Conservation (phyloP, 1,140 invertebrate genomes). For the Melitaea cinxia region DNA sequence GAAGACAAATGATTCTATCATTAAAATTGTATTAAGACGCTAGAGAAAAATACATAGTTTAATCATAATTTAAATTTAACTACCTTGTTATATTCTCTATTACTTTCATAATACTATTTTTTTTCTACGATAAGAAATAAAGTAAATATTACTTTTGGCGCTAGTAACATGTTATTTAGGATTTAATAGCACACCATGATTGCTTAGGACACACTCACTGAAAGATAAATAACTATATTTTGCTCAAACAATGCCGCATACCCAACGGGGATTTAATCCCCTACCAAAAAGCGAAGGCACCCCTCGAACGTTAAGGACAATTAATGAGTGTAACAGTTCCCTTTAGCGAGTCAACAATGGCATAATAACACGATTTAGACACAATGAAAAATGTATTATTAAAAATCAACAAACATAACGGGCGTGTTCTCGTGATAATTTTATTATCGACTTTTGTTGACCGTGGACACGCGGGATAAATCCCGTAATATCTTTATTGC, state of each 20-base stretch:
- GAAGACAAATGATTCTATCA: too few relatives aligned
- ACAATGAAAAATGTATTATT: slow-evolving; percentile 65
- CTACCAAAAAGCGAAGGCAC: slow-evolving; percentile 52
- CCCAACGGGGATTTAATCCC: slow-evolving; percentile 60
- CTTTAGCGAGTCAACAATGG: slow-evolving; percentile 68
- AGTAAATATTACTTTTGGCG: slow-evolving; percentile 3
- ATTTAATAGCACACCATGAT: slow-evolving; percentile 45
- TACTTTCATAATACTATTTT: too few relatives aligned
- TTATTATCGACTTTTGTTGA: slow-evolving; percentile 42
- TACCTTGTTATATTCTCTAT: too few relatives aligned
- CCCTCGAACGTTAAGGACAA: slow-evolving; percentile 66
- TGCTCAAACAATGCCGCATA: slow-evolving; percentile 61
- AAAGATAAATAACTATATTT: slow-evolving; percentile 73
- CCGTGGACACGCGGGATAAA: slow-evolving; percentile 25
- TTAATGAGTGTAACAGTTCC: slow-evolving; percentile 73
- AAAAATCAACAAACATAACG: slow-evolving; percentile 61
- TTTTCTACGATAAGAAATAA: too few relatives aligned
- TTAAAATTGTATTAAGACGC: too few relatives aligned
- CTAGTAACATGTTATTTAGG: slow-evolving; percentile 48
- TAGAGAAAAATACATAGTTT: too few relatives aligned
- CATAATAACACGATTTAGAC: slow-evolving; percentile 68
- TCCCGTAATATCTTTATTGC: slow-evolving; percentile 24
- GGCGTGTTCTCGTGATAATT: slow-evolving; percentile 56
- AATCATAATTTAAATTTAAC: too few relatives aligned
- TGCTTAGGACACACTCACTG: slow-evolving; percentile 47